Evolutionary conservation across 1,140 invertebrate genomes (phyloP), one percentile per base, ranked within the genome.

Genomic region (Bombus waltoni): DNA sequence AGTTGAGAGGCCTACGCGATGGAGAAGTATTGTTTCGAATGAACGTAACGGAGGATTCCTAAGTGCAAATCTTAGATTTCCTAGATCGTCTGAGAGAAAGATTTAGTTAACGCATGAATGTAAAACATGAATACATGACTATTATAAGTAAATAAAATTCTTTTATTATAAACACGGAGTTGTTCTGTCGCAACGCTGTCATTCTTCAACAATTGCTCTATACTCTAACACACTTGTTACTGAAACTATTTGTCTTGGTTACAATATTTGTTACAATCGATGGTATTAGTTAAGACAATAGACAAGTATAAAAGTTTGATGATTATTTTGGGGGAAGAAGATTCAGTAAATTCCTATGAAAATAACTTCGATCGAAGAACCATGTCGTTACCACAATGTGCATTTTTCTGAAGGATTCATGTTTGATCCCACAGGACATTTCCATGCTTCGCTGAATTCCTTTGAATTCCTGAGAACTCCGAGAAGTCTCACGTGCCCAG

Each of bases 321-420:
- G 44, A 40, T 42, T 40, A 9, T 5, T 25, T 42, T n/a, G 0
- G 2, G 32, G 53, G 38, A 81, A 35, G 42, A 38, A 62, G 40
- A 66, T 70, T 15, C n/a, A 68, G 62, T n/a, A 80, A 25, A 59
- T 32, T 3, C 25, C 35, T 28, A 22, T n/a, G 47, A 42, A 38
- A n/a, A 32, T 13, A 38, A 80, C 18, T 15, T 68, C 1, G 4
- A n/a, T 35, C 10, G 1, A 47, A 72, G 6, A 15, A 25, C 25
- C 4, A 0, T n/a, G 10, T 13, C 18, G 9, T 32, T 91, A 97
- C 96, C 96, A 97, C 76, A 98, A 94, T 72, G 96, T 95, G 95
- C 98, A 99, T 92, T 96, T 96, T 83, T 97, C 97, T 8, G 95
- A 92, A 0, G 98, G 98, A 95, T 99, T 99, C 98, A 99, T 99